These are phyloP conservation scores for Pipistrellus pygmaeus DNA, from an alignment of 2,797 vertebrate genomes.

Conservation along the genomic window DNA sequence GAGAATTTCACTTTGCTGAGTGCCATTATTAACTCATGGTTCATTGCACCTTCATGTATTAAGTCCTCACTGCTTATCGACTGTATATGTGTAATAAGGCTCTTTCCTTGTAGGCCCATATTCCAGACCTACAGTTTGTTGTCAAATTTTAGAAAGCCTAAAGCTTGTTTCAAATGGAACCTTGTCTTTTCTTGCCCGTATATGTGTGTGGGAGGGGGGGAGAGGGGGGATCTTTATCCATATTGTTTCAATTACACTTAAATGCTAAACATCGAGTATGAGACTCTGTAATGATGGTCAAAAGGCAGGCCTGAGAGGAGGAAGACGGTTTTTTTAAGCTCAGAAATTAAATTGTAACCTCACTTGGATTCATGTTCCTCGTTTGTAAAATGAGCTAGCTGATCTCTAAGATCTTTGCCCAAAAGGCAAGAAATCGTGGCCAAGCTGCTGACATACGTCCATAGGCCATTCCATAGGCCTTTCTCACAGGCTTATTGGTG, in stretches of 20 bases:
- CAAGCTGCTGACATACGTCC: too few species aligned
- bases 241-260: neutral
- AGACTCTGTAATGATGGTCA: neutral
- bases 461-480: neutral
- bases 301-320: neutral
- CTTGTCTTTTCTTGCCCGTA: neutral
- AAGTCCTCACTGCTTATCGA: neutral
- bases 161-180: neutral
- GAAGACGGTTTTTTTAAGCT: neutral
- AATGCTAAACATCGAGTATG: neutral
- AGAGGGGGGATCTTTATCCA: neutral
- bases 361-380: neutral
- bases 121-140: neutral
- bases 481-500: neutral
- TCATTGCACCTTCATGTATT: constrained; percentile 51
- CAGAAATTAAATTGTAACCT: neutral
- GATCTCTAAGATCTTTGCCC: neutral
- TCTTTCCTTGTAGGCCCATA: neutral
- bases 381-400: neutral
- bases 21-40: constrained; percentile 60
- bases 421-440: neutral
- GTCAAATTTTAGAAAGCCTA: neutral
- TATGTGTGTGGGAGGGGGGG: neutral
- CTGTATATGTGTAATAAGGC: neutral
- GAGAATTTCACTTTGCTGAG: constrained; percentile 50